These are phyloP conservation scores for Coreoperca whiteheadi DNA, from an alignment of 2,113 vertebrate species.

Conservation along the genomic window DNA sequence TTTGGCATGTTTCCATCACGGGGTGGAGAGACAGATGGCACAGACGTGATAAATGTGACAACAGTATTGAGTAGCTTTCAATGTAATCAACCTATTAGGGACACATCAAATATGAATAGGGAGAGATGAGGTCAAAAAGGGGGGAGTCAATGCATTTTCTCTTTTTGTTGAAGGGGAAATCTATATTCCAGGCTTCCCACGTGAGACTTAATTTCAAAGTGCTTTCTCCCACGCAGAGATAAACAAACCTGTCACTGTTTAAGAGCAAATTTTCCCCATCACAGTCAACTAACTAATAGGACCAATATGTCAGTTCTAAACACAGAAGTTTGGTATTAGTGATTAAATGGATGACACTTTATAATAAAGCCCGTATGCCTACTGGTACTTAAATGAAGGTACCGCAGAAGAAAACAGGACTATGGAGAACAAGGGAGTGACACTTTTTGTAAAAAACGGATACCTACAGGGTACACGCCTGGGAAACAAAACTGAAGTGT, in stretches of 20 bases:
- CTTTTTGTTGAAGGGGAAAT: neutral
- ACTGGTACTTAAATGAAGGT: neutral
- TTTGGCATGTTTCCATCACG: constrained; percentile 43
- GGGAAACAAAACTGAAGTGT: neutral
- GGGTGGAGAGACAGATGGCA: constrained; percentile 34
- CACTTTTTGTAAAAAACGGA: neutral
- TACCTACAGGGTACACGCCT: neutral
- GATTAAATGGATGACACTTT: neutral
- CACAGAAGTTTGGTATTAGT: neutral
- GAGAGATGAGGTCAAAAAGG: neutral
- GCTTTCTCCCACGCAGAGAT: neutral
- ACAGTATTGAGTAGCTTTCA: constrained; percentile 22
- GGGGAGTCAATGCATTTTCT: neutral
- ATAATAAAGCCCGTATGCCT: neutral
- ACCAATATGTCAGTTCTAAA: neutral
- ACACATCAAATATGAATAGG: neutral
- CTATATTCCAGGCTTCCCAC: neutral
- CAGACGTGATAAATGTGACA: constrained; percentile 30
- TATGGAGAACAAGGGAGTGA: too few relatives aligned
- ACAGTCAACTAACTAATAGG: too few relatives aligned
- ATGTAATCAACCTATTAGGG: constrained; percentile 14
- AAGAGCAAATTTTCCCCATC: too few relatives aligned
- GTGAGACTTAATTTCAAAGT: neutral
- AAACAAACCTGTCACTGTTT: neutral
- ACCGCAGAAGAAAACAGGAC: neutral